These are phyloP conservation scores for Anarsia innoxiella DNA, from an alignment of 2,888 invertebrate genomes.

Conservation along the genomic window DNA sequence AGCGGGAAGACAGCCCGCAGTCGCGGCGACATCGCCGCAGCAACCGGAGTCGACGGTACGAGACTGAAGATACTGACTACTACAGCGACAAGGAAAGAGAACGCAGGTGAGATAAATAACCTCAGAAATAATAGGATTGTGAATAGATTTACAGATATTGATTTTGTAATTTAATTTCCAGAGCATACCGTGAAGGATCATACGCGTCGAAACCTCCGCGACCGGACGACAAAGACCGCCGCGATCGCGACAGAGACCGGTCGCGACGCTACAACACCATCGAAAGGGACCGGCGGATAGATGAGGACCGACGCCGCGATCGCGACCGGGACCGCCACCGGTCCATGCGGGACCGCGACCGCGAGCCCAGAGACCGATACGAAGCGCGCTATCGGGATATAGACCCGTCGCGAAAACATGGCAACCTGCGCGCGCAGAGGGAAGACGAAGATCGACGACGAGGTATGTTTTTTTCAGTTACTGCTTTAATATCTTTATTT, in stretches of 20 bases:
- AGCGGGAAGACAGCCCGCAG: slow-evolving; percentile 38
- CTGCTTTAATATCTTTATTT: no score
- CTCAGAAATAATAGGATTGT: background rate
- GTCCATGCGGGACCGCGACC: slow-evolving; percentile 34
- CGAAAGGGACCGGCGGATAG: slow-evolving; percentile 51
- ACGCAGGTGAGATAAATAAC: slow-evolving; percentile 42
- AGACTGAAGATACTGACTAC: slow-evolving; percentile 80
- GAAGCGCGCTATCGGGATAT: slow-evolving; percentile 49
- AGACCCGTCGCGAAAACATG: slow-evolving; percentile 49
- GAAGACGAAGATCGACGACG: slow-evolving; percentile 48
- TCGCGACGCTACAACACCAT: slow-evolving; percentile 36
- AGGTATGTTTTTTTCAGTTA: slow-evolving; percentile 27
- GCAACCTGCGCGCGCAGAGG: slow-evolving; percentile 41
- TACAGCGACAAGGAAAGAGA: slow-evolving; percentile 79
- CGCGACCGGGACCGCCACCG: slow-evolving; percentile 33
- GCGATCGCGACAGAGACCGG: slow-evolving; percentile 44
- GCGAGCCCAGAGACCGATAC: slow-evolving; percentile 35
- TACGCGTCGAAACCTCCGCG: slow-evolving; percentile 60
- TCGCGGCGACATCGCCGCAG: slow-evolving; percentile 50
- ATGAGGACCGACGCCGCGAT: slow-evolving; percentile 33
- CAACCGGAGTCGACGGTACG: slow-evolving; percentile 68
- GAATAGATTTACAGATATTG: background rate
- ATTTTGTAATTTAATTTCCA: slow-evolving; percentile 25
- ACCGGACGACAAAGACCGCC: slow-evolving; percentile 51
- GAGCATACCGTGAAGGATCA: slow-evolving; percentile 69